Percentiles rank a stretch among this genome's conserved stretches.
Evolutionary conservation across 2,113 vertebrate genomes (phyloP).

Genomic region (Verasper variegatus): DNA sequence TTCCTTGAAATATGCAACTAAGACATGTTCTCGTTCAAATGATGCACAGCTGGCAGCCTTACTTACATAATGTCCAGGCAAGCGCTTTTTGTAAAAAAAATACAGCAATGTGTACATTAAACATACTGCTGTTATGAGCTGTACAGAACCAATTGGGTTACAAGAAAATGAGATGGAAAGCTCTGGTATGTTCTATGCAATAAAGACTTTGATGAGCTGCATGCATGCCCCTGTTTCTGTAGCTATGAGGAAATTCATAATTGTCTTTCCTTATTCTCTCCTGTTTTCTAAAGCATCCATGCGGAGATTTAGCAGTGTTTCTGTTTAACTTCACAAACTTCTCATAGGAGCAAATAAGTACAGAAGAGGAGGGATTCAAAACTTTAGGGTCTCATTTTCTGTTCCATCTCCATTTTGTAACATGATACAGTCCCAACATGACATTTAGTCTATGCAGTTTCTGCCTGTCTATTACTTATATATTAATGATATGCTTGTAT

Average conservation of each 20-base stretch:
- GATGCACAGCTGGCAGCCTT: conserved; percentile 46
- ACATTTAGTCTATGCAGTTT: too few species aligned
- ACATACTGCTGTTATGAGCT: background rate
- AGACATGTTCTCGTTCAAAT: conserved; percentile 29
- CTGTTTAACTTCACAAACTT: background rate
- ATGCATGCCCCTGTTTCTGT: background rate
- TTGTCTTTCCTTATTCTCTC: conserved; percentile 29
- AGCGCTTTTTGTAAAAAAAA: background rate
- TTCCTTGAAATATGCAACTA: conserved; percentile 30
- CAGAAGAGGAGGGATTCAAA: too few species aligned
- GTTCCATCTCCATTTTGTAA: too few species aligned
- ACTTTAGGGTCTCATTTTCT: too few species aligned
- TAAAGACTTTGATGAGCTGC: background rate
- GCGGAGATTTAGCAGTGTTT: background rate
- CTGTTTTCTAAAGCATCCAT: background rate
- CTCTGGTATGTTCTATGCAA: conserved; percentile 4
- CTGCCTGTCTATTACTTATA: too few species aligned
- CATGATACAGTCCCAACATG: too few species aligned
- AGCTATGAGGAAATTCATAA: conserved; percentile 17
- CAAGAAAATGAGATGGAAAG: conserved; percentile 2
- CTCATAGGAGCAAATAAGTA: background rate
- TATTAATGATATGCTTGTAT: too few species aligned
- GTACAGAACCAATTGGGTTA: background rate
- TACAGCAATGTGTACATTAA: background rate
- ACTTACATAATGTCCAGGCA: conserved; percentile 13